These are phyloP conservation scores for Nanorana parkeri DNA, from an alignment of 2,113 vertebrate genomes.

Conservation along the genomic window DNA sequence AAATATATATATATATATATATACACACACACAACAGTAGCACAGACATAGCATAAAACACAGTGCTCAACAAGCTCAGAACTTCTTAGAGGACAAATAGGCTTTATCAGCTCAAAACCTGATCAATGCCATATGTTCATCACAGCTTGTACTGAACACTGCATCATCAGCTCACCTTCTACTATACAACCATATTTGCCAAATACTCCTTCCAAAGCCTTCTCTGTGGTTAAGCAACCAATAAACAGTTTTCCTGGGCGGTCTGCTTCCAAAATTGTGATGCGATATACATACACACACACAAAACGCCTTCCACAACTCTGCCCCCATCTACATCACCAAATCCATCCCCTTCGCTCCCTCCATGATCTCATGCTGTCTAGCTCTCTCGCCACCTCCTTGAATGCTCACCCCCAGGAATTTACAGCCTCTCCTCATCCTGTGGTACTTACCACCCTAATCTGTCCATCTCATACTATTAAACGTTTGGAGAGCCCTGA, in stretches of 20 bases:
- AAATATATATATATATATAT: too few relatives aligned
- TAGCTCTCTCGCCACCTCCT: too few relatives aligned
- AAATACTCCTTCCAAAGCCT: conserved; percentile 93
- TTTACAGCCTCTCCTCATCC: too few relatives aligned
- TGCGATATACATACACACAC: too few relatives aligned
- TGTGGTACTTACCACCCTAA: too few relatives aligned
- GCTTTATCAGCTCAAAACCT: conserved; percentile 69
- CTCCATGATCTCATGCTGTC: too few relatives aligned
- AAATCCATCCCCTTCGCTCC: too few relatives aligned
- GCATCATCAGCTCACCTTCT: conserved; percentile 79
- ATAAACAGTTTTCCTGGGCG: conserved; percentile 97
- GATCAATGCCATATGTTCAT: conserved; percentile 73
- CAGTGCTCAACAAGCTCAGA: conserved; percentile 72
- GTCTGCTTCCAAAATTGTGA: conserved; percentile 94
- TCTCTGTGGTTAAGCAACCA: conserved; percentile 94
- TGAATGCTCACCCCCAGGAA: too few relatives aligned
- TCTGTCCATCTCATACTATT: too few relatives aligned
- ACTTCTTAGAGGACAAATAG: conserved; percentile 83
- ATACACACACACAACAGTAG: conserved; percentile 50
- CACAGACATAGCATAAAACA: not conserved
- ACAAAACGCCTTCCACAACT: too few relatives aligned
- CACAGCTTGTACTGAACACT: conserved; percentile 62
- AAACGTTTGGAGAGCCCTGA: too few relatives aligned
- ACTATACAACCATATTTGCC: conserved; percentile 95
- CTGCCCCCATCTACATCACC: too few relatives aligned